These are phyloP conservation scores for Ochotona princeps DNA, from an alignment of 2,113 vertebrate species.

Conservation along the genomic window DNA sequence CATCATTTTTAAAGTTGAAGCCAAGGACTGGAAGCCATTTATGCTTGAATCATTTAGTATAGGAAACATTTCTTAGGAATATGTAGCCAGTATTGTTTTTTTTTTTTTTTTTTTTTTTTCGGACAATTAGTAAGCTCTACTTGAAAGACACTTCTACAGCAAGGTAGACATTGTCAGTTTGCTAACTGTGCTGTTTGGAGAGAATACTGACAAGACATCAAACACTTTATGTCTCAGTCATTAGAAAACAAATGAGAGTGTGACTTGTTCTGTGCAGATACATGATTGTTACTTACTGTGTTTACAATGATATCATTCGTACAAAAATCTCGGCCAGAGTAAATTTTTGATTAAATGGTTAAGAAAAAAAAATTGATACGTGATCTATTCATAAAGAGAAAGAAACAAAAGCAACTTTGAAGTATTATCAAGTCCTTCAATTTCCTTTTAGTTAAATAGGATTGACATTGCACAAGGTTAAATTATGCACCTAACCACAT, in stretches of 20 bases:
- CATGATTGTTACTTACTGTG: neutral
- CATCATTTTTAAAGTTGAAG: constrained; percentile 13
- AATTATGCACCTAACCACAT: neutral
- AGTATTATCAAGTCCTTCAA: constrained; percentile 14
- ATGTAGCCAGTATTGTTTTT: constrained; percentile 41
- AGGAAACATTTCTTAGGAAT: constrained; percentile 39
- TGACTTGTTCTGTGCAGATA: neutral
- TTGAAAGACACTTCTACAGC: constrained; percentile 34
- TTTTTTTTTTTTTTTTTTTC: constrained; percentile 49
- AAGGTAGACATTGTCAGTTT: neutral
- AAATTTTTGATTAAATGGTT: constrained; percentile 59
- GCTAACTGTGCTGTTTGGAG: neutral
- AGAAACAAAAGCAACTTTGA: constrained; percentile 48
- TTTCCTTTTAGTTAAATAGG: constrained; percentile 20
- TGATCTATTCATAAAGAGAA: constrained; percentile 7
- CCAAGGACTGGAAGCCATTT: neutral
- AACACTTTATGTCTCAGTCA: neutral
- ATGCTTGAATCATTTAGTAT: constrained; percentile 59
- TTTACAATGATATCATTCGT: constrained; percentile 56
- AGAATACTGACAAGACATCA: constrained; percentile 41
- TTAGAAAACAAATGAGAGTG: neutral
- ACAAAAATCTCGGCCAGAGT: neutral
- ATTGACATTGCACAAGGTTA: constrained; percentile 31
- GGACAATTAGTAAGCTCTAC: constrained; percentile 45
- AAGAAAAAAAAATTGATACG: neutral